Conservation (phyloP, 2,888 invertebrate species). For the Portevinia maculata region DNA sequence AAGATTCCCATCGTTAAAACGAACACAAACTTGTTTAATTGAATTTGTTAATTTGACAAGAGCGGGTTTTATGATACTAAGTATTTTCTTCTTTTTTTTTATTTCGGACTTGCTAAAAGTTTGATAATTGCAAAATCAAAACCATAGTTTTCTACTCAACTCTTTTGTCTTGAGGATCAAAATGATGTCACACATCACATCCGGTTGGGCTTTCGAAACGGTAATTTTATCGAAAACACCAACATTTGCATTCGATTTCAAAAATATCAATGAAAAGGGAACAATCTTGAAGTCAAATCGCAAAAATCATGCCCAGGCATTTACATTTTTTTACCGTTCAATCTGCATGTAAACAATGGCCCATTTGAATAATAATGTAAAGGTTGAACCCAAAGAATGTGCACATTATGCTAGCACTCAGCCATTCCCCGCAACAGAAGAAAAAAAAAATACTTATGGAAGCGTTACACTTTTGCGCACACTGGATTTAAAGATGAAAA, state of each 20-base stretch:
- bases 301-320: neutral
- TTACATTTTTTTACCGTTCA: neutral
- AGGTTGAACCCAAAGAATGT: constrained; percentile 31
- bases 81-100: neutral
- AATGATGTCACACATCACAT: neutral
- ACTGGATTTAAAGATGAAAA: constrained; percentile 12
- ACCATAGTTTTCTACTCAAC: neutral
- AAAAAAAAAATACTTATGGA: constrained; percentile 26
- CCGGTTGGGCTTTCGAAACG: neutral
- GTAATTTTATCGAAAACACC: neutral
- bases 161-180: neutral
- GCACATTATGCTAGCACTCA: constrained; percentile 29
- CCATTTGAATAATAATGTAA: constrained; percentile 32
- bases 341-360: constrained; percentile 49
- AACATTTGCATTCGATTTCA: neutral
- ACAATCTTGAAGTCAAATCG: neutral
- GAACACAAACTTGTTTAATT: constrained; percentile 14
- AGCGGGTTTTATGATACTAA: neutral
- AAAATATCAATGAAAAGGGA: neutral
- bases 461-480: constrained; percentile 29
- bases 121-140: neutral
- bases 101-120: neutral
- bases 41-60: neutral
- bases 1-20: constrained; percentile 1
- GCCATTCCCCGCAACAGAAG: neutral